A percentile compares a stretch with the other conserved stretches of the same genome.
Conservation (phyloP, 2,888 invertebrate species). For the Junonia oenone region DNA sequence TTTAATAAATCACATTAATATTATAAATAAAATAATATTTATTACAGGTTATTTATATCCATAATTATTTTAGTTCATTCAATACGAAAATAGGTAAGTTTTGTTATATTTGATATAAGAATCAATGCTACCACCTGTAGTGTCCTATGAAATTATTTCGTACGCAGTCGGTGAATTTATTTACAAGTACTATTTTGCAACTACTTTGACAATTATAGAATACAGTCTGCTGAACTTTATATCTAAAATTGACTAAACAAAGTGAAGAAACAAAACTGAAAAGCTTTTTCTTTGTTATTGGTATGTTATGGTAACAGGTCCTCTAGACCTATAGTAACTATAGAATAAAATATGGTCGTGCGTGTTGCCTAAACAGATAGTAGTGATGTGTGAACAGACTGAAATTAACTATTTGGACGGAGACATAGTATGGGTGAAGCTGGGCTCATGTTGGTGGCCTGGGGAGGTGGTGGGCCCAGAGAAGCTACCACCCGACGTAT, state of each 20-base stretch:
- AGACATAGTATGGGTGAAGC: constrained; percentile 92
- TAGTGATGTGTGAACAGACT: constrained; percentile 85
- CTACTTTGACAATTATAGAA: constrained; percentile 66
- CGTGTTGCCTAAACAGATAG: constrained; percentile 61
- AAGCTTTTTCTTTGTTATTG: constrained; percentile 23
- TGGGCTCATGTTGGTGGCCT: constrained; percentile 92
- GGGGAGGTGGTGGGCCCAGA: constrained; percentile 85
- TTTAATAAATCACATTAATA: not conserved
- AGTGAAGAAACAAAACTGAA: constrained; percentile 34
- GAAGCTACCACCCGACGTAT: constrained; percentile 83
- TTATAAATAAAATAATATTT: not conserved
- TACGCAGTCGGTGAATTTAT: constrained; percentile 76
- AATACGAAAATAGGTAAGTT: not conserved
- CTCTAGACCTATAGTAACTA: constrained; percentile 54
- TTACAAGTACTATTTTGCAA: constrained; percentile 74
- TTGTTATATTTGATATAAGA: constrained; percentile 21
- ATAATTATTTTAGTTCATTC: not conserved
- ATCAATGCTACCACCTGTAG: constrained; percentile 57
- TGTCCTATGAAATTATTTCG: constrained; percentile 59
- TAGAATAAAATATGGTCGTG: constrained; percentile 71
- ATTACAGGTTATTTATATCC: not conserved
- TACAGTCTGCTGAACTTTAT: constrained; percentile 37
- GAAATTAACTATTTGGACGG: constrained; percentile 84
- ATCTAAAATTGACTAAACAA: constrained; percentile 36
- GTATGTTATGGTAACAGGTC: constrained; percentile 55